phyloP scores from a whole-genome alignment of 30 jellyfish, hydroid and myxozoan genomes.

The Aurelia sp. region DNA sequence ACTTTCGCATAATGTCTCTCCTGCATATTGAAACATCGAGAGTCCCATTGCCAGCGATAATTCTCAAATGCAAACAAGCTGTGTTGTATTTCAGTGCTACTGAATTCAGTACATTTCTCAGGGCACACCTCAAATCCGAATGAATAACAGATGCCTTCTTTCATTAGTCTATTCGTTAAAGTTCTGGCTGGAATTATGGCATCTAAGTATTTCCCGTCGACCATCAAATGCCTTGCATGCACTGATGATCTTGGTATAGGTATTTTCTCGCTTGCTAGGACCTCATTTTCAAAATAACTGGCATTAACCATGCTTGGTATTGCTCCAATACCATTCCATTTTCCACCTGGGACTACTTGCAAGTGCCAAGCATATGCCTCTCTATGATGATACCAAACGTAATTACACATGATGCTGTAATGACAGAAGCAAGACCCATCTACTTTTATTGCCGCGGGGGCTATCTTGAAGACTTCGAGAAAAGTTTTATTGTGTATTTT shows the following conservation, averaged over 20 bases:
- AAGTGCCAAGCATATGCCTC: constrained; percentile 53
- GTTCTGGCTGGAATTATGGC: neutral
- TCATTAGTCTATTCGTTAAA: neutral
- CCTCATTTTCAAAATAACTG: constrained; percentile 38
- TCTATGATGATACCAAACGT: constrained; percentile 59
- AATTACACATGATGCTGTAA: constrained; percentile 50
- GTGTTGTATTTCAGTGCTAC: constrained; percentile 5
- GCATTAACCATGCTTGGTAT: constrained; percentile 43
- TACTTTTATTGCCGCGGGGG: constrained; percentile 20
- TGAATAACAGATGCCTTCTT: constrained; percentile 22
- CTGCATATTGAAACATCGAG: constrained; percentile 27
- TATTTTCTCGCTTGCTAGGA: constrained; percentile 11
- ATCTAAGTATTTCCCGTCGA: constrained; percentile 3
- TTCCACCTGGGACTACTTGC: constrained; percentile 44
- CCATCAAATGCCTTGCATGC: constrained; percentile 43
- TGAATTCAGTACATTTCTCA: constrained; percentile 44
- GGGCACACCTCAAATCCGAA: constrained; percentile 36
- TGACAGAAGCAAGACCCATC: constrained; percentile 47
- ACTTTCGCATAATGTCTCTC: constrained; percentile 3
- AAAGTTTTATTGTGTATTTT: constrained; percentile 37
- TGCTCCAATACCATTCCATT: constrained; percentile 39
- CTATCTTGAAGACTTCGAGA: constrained; percentile 39
- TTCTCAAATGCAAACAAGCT: constrained; percentile 46
- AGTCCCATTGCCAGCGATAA: constrained; percentile 64
- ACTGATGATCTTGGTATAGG: constrained; percentile 56